A percentile compares a stretch with the other conserved stretches of the same genome.
Evolutionary conservation across 2,113 vertebrate genomes (phyloP).

Genomic region (Murina feae): DNA sequence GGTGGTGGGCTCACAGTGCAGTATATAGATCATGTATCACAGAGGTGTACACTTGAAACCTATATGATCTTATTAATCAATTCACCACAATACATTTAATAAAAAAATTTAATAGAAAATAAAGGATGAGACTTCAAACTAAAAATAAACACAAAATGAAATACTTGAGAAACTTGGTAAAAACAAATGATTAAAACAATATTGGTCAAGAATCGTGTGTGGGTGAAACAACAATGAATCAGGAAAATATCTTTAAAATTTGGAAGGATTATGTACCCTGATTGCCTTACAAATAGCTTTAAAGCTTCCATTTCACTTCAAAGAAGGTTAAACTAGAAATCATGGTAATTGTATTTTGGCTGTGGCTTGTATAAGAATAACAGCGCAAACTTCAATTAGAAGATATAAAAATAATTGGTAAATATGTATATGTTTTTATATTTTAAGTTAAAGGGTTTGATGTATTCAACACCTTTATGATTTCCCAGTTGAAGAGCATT

Average conservation of each 20-base stretch:
- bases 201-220: neutral
- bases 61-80: neutral
- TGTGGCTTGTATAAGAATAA: neutral
- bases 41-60: neutral
- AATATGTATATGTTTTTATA: neutral
- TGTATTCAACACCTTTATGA: neutral
- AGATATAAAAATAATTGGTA: slow-evolving; percentile 13
- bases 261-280: neutral
- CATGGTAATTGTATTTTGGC: neutral
- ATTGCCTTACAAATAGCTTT: neutral
- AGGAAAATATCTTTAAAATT: neutral
- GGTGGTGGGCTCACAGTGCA: neutral
- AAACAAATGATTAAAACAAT: neutral
- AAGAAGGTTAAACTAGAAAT: slow-evolving; percentile 8
- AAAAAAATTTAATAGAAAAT: neutral
- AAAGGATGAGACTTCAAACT: neutral
- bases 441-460: neutral
- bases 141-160: neutral
- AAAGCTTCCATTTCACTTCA: neutral
- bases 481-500: slow-evolving; percentile 1
- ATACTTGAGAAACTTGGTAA: neutral
- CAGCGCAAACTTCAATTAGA: neutral
- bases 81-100: neutral
- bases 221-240: neutral
- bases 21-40: neutral